Evolutionary conservation across 2,113 vertebrate genomes (phyloP), one percentile per base, ranked within the genome.

Genomic region (Hystrix brachyura): DNA sequence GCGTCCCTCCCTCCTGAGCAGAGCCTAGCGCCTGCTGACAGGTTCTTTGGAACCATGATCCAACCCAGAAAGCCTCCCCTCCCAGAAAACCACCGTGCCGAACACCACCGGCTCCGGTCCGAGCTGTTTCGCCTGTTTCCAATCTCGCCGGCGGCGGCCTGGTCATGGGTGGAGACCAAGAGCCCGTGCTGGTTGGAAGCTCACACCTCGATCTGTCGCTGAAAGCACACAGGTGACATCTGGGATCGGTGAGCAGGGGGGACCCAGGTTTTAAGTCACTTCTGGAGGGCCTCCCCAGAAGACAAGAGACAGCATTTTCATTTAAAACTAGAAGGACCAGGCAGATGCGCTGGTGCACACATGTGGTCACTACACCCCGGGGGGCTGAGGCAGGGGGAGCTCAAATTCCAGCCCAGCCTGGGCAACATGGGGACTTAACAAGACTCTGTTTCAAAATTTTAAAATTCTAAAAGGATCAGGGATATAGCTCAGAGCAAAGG

Each of bases 31-130:
- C 34, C 34, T 90, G 64, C 60, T 18, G 84, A n/a, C 53, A 0
- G 2, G 29, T 62, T 38, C 0, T 46, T 69, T 0, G 32, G 46
- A 57, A 18, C 25, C 12, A 5, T 23, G 86, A 53, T 34, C 62
- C 21, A 14, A 87, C 59, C 90, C 55, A 59, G 90, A 65, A 67
- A 2, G 1, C 15, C 9, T 38, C 23, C 38, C 59, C 69, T 48
- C 60, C 2, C 9, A 55, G 38, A 32, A 59, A 32, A 8, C 2
- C n/a, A 11, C 15, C 2, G 0, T 1, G 13, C 7, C 17, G 0
- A 13, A 9, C 1, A 65, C 55, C 62, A 38, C 4, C 6, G 1
- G 11, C 34, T 3, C 23, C n/a, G 27, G 27, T 3, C 3, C 15
- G 51, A 69, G 43, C 29, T 3, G 7, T 1, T 27, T 29, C 1